phyloP scores from a whole-genome alignment of 2,797 vertebrate species.

The Vultur gryphus region DNA sequence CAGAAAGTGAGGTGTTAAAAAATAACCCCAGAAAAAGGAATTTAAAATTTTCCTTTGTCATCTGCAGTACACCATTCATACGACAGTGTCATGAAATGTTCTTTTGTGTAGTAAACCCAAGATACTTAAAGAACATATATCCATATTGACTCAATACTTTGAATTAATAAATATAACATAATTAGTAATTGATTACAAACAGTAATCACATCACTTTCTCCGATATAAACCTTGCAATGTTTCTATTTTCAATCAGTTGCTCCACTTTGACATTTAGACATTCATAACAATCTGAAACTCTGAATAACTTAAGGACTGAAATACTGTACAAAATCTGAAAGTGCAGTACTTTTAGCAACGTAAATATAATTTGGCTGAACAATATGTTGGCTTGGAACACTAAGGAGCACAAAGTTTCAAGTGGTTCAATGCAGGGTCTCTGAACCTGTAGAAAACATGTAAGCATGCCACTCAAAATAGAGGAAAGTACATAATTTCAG shows the following conservation, averaged over 20 bases:
- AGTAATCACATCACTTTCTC: neutral
- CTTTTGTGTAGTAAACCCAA: neutral
- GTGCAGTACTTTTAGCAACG: neutral
- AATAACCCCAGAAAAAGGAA: neutral
- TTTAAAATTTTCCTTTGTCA: neutral
- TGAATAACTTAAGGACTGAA: neutral
- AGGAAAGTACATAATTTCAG: neutral
- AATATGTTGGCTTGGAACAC: neutral
- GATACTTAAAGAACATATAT: neutral
- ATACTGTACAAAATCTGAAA: neutral
- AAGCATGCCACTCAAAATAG: rapidly evolving
- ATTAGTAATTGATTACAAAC: neutral
- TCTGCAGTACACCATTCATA: neutral
- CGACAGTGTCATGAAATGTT: neutral
- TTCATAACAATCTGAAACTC: neutral
- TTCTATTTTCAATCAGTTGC: neutral
- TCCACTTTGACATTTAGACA: neutral
- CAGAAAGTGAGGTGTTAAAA: neutral
- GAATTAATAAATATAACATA: neutral
- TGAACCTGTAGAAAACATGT: rapidly evolving
- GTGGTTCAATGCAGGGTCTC: neutral
- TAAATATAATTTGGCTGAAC: neutral
- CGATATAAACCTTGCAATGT: rapidly evolving
- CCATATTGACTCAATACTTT: neutral
- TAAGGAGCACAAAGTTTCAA: neutral